Base-by-base conservation (phyloP, 2,113 vertebrate species). In the Hymenochirus boettgeri region DNA sequence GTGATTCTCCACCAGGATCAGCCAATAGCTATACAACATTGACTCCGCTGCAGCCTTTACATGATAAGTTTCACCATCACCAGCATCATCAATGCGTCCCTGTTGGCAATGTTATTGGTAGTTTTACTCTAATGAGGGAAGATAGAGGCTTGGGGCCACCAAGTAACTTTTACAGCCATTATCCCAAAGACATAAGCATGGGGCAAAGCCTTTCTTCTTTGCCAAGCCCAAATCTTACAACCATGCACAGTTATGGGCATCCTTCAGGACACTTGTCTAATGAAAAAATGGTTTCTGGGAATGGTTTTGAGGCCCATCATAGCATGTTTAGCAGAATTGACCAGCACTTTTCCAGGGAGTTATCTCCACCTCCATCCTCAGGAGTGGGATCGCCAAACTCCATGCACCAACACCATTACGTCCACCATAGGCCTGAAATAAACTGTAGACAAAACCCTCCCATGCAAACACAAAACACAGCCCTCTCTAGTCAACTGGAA, bases 71-170 rank as follows among this genome's bases (percentile, higher is more conserved):
- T 75, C 75, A 72, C 58, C 87, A 88, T 63, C 80, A 70, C 24
- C 73, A 67, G 23, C 75, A 82, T 47, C 88, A 89, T 69, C 87
- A 87, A 18, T 89, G 88, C 67, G 75, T 91, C 52, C 87, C 89
- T 0, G 86, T 90, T 77, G 87, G 89, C 72, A 92, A 89, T 2
- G 88, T 92, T 46, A 88, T 91, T 2, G 89, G 89, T 53, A 90
- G 88, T 80, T 90, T 92, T 73, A 89, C 89, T 23, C 86, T 90
- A 29, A 89, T 90, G 88, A 82, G 88, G 0, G 89, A 92, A 42
- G 88, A 91, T 52, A 70, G 88, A 24, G 80, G 83, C 53, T 80
- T 91, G 29, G 69, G 80, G n/a, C 70, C 83, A 47, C 35, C 60
- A 1, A 46, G 57, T 8, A 89, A 88, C 72, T 92, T 91, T 79